These are phyloP conservation scores for Elaeidobius kamerunicus DNA, from an alignment of 2,888 invertebrate species.

Conservation along the genomic window DNA sequence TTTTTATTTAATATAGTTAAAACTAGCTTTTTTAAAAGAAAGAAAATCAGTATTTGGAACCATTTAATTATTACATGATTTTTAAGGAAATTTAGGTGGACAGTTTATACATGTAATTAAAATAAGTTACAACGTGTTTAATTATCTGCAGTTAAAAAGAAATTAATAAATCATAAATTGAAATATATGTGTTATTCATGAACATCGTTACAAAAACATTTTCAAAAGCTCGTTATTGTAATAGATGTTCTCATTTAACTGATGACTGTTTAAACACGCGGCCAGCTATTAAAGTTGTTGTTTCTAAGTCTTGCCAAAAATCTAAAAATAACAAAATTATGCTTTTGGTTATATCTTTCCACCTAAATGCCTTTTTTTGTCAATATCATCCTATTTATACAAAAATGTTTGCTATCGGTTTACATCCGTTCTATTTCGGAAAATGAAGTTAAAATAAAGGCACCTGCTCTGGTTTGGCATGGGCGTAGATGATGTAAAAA, in stretches of 20 bases:
- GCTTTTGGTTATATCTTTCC: slow-evolving; percentile 9
- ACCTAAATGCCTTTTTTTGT: slow-evolving; percentile 16
- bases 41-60: too few species aligned
- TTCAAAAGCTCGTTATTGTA: slow-evolving; percentile 11
- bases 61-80: too few species aligned
- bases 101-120: too few species aligned
- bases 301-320: slow-evolving; percentile 19
- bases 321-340: slow-evolving; percentile 20
- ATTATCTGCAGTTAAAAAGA: too few species aligned
- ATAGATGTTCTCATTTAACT: slow-evolving; percentile 8
- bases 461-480: background rate
- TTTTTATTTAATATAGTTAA: too few species aligned
- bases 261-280: slow-evolving; percentile 13
- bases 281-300: slow-evolving; percentile 9
- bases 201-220: too few species aligned
- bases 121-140: too few species aligned
- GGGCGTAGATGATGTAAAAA: slow-evolving; percentile 5
- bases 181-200: too few species aligned
- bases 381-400: slow-evolving; percentile 28
- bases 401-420: slow-evolving; percentile 28
- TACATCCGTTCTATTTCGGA: slow-evolving; percentile 17
- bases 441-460: background rate
- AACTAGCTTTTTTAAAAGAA: too few species aligned
- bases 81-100: too few species aligned
- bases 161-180: too few species aligned